Base-by-base conservation (phyloP, 2,888 invertebrate species). In the Pandemis cinnamomeana region DNA sequence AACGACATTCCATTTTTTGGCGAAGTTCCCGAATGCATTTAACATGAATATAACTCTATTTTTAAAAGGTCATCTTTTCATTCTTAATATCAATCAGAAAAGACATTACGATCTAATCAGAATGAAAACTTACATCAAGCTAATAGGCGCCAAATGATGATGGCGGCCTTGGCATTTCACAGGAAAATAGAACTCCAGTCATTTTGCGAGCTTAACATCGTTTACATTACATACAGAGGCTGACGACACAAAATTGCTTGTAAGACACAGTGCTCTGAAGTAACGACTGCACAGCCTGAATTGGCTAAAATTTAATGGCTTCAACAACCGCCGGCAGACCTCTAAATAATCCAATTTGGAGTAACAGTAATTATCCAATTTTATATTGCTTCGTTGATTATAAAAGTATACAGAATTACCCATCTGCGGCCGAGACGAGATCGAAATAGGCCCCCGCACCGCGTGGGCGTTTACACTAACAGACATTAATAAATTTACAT, bases 401-500 rank as follows among this genome's bases (percentile, higher is more conserved):
- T 51, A 60, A 13, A 20, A 46, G 20, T 61, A 70, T 41, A 36
- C 58, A 27, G 44, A 61, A 48, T 48, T n/a, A 27, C 27, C n/a
- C 64, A 64, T 64, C 48, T n/a, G 48, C 64, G 27, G 36, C 41
- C 7, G 61, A 20, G 20, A 55, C 55, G 61, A 64, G 60, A 71
- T 62, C 15, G 46, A 51, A 72, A 64, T 70, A 70, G 62, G 62
- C 36, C 42, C 42, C 53, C 62, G 64, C 27, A 27, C 58, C 6
- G 58, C 69, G 63, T 71, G 53, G 70, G 74, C 10, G 72, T 67
- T 36, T 69, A 20, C 46, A 55, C 46, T 62, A 66, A 60, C 72
- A 72, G 72, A 63, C 74, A 71, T 71, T 67, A 71, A 71, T 74
- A 71, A 15, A 71, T 71, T 20, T 67, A 71, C 71, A 70, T 74